Conservation (phyloP, 2,797 vertebrate species). For the Chiloscyllium punctatum region DNA sequence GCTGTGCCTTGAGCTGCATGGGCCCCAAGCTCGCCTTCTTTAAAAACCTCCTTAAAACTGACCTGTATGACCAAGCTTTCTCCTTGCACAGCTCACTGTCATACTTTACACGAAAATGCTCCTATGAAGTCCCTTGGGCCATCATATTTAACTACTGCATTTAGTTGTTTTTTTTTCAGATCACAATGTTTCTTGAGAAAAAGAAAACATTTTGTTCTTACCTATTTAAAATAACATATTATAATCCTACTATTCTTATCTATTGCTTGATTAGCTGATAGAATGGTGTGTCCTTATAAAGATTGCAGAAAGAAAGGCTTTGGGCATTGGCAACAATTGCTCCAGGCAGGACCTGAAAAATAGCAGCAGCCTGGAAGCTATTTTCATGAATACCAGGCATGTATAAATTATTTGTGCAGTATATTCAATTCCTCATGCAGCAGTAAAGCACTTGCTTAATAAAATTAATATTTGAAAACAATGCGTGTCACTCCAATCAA, state of each 20-base stretch:
- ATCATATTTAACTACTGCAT: background rate
- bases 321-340: background rate
- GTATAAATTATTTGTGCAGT: background rate
- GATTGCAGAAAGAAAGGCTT: background rate
- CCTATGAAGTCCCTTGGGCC: background rate
- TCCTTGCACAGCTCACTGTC: no score
- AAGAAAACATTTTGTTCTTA: background rate
- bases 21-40: background rate
- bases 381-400: background rate
- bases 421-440: background rate
- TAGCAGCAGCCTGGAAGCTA: background rate
- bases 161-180: background rate
- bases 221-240: background rate
- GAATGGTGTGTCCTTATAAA: background rate
- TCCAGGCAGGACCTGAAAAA: background rate
- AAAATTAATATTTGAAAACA: conserved; percentile 22
- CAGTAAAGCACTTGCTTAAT: background rate
- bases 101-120: no score
- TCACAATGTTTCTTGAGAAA: background rate
- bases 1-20: background rate
- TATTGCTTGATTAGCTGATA: background rate
- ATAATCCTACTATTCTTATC: background rate
- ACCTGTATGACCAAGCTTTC: no score
- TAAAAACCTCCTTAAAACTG: no score
- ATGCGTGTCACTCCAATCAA: background rate